These are phyloP conservation scores for Ophonus ardosiacus DNA, from an alignment of 2,888 invertebrate genomes.

Conservation along the genomic window DNA sequence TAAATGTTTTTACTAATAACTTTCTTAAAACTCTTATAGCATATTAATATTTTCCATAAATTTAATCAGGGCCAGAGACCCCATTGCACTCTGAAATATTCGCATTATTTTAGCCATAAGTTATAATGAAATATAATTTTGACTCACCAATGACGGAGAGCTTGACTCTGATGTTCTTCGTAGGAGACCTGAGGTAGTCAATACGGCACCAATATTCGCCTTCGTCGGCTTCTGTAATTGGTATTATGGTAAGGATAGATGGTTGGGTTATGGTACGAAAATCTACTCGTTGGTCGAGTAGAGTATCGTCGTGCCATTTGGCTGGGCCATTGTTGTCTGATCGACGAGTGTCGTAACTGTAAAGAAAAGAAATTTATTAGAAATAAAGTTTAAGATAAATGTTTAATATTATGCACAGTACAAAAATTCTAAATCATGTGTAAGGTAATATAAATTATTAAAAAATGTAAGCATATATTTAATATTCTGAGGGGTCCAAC, in stretches of 20 bases:
- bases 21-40: too few relatives aligned
- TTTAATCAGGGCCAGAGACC: too few relatives aligned
- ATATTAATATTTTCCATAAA: too few relatives aligned
- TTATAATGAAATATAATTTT: not conserved
- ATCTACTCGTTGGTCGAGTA: conserved; percentile 82
- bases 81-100: too few relatives aligned
- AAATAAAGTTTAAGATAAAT: too few relatives aligned
- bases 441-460: too few relatives aligned
- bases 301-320: conserved; percentile 84
- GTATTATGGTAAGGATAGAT: conserved; percentile 83
- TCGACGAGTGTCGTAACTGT: conserved; percentile 85
- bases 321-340: conserved; percentile 79
- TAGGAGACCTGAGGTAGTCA: conserved; percentile 88
- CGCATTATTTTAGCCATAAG: too few relatives aligned
- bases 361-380: conserved; percentile 68
- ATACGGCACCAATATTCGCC: conserved; percentile 89
- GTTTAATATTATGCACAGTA: too few relatives aligned
- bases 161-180: conserved; percentile 85
- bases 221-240: conserved; percentile 82
- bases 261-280: conserved; percentile 85
- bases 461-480: too few relatives aligned
- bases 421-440: too few relatives aligned
- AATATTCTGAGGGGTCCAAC: too few relatives aligned
- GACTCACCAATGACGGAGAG: conserved; percentile 86
- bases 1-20: too few relatives aligned